A percentile compares a stretch with the other conserved stretches of the same genome.
Conservation (phyloP, 2,888 invertebrate species). For the Ophioninae sp. region DNA sequence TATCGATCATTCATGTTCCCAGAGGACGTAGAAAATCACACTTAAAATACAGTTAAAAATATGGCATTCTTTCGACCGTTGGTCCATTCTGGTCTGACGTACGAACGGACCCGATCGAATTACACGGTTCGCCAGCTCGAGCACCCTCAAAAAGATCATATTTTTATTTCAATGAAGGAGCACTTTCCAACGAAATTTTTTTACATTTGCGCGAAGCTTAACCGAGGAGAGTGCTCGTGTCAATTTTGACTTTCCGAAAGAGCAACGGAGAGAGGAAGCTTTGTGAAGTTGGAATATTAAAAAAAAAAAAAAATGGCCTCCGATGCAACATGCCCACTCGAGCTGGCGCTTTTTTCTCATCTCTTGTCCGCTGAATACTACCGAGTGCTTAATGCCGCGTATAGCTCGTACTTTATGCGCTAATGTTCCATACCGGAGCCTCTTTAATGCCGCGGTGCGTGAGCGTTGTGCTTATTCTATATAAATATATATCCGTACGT, state of each 20-base stretch:
- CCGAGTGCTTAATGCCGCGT: slow-evolving; percentile 3
- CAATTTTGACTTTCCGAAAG: background rate
- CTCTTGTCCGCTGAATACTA: background rate
- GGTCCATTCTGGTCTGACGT: background rate
- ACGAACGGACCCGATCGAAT: background rate
- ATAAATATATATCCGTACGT: background rate
- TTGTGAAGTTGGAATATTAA: background rate
- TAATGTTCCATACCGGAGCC: slow-evolving; percentile 10
- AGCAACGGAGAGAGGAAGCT: background rate
- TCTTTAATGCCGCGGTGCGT: slow-evolving; percentile 38
- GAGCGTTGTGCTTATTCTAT: slow-evolving; percentile 14
- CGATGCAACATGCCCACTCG: background rate
- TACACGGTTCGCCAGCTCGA: background rate
- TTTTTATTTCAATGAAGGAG: background rate
- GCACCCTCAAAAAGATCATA: background rate
- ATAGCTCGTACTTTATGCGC: slow-evolving; percentile 37
- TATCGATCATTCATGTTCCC: background rate
- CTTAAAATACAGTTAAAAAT: background rate
- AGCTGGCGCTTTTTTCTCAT: background rate
- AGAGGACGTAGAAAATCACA: too few relatives aligned
- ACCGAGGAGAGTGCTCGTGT: background rate
- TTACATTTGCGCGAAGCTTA: background rate
- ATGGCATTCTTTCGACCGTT: background rate
- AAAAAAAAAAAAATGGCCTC: background rate
- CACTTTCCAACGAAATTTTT: background rate